phyloP scores from a whole-genome alignment of 2,888 invertebrate genomes.

The Smittia aterrima region DNA sequence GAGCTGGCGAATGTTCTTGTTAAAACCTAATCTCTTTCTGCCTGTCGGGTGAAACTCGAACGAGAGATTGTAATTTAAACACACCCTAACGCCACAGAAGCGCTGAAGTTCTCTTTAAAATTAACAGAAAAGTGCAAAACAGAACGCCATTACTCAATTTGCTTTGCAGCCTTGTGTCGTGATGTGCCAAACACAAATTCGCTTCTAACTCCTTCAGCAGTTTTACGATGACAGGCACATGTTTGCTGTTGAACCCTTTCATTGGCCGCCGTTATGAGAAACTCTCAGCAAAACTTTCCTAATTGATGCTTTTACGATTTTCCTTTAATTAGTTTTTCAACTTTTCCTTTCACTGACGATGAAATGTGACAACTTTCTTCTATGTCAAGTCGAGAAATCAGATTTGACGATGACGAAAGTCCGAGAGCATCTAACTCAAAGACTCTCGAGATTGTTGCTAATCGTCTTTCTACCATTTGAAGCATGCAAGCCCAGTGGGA shows the following conservation, averaged over 20 bases:
- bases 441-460: background rate
- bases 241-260: slow-evolving; percentile 22
- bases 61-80: background rate
- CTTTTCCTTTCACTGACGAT: background rate
- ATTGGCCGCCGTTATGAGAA: slow-evolving; percentile 4
- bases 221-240: slow-evolving; percentile 23
- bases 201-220: background rate
- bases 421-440: background rate
- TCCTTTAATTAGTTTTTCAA: background rate
- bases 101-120: slow-evolving; percentile 17
- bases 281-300: background rate
- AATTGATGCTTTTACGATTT: background rate
- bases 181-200: background rate
- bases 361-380: background rate
- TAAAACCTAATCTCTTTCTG: slow-evolving; percentile 39
- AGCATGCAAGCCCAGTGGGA: background rate
- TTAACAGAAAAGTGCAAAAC: background rate
- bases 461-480: slow-evolving; percentile 1
- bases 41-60: slow-evolving; percentile 7
- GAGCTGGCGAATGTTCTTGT: slow-evolving; percentile 14
- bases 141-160: slow-evolving; percentile 26
- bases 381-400: background rate
- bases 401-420: background rate
- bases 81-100: slow-evolving; percentile 24
- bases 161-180: background rate